These are phyloP conservation scores for Drosophila melanogaster DNA, from an alignment of 1,140 invertebrate species.

Conservation along the genomic window DNA sequence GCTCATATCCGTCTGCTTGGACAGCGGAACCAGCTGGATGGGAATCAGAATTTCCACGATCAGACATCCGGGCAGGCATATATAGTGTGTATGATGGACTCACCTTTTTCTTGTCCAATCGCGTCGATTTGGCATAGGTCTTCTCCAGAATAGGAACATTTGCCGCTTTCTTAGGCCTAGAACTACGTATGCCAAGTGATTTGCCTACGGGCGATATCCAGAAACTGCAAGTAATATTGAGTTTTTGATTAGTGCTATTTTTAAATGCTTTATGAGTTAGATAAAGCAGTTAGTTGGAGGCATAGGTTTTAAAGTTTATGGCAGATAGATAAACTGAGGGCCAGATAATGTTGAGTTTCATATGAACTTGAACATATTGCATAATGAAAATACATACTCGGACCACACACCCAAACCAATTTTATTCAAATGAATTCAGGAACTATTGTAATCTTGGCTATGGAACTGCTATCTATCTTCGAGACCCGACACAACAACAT, in stretches of 20 bases:
- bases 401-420: too few species aligned
- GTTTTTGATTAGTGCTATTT: not conserved
- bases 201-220: constrained; percentile 91
- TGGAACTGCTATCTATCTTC: not conserved
- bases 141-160: constrained; percentile 90
- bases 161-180: constrained; percentile 89
- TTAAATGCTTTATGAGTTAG: not conserved
- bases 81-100: constrained; percentile 32
- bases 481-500: constrained; percentile 4
- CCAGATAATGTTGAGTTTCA: not conserved
- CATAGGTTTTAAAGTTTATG: not conserved
- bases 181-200: constrained; percentile 91
- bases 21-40: constrained; percentile 89
- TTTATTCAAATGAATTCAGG: not conserved
- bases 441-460: constrained; percentile 1
- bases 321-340: not conserved
- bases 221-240: constrained; percentile 87
- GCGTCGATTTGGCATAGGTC: constrained; percentile 88
- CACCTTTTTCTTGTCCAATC: constrained; percentile 91
- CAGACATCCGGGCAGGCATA: not conserved
- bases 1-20: constrained; percentile 94
- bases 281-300: not conserved
- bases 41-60: not conserved
- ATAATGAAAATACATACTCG: too few species aligned
- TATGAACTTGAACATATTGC: not conserved